Evolutionary conservation across 2,888 invertebrate species (phyloP).

Genomic region (Podabrus alpinus): DNA sequence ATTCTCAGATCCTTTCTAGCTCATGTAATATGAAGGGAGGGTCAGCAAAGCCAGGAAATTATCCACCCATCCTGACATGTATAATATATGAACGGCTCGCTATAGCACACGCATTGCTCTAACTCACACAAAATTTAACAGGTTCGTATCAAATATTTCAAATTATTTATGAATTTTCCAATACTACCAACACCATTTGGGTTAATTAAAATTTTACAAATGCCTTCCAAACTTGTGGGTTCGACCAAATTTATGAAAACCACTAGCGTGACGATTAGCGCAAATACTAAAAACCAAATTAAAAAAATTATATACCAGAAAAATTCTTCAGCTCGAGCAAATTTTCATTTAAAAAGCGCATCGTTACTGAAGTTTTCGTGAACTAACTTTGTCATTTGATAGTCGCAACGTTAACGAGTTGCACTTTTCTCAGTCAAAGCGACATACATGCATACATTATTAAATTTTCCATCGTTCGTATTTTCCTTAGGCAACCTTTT

Average conservation of each 20-base stretch:
- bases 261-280: background rate
- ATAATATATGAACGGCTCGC: constrained; percentile 38
- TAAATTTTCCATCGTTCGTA: background rate
- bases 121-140: constrained; percentile 33
- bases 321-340: background rate
- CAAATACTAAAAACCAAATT: background rate
- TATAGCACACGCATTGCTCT: constrained; percentile 27
- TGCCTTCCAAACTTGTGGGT: background rate
- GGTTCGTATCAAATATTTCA: constrained; percentile 26
- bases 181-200: background rate
- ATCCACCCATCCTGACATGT: constrained; percentile 37
- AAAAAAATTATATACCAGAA: background rate
- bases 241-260: background rate
- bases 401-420: background rate
- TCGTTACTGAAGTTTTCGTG: background rate
- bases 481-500: background rate
- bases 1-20: constrained; percentile 22
- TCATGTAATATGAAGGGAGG: constrained; percentile 44
- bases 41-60: constrained; percentile 40
- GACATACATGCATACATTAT: background rate
- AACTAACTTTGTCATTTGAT: background rate
- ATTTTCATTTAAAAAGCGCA: background rate
- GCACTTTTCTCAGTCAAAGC: background rate
- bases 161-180: background rate
- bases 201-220: background rate